A percentile compares a stretch with the other conserved stretches of the same genome.
These are phyloP conservation scores for Augochlorella aurata DNA, from an alignment of 2,888 invertebrate genomes.

Conservation along the genomic window DNA sequence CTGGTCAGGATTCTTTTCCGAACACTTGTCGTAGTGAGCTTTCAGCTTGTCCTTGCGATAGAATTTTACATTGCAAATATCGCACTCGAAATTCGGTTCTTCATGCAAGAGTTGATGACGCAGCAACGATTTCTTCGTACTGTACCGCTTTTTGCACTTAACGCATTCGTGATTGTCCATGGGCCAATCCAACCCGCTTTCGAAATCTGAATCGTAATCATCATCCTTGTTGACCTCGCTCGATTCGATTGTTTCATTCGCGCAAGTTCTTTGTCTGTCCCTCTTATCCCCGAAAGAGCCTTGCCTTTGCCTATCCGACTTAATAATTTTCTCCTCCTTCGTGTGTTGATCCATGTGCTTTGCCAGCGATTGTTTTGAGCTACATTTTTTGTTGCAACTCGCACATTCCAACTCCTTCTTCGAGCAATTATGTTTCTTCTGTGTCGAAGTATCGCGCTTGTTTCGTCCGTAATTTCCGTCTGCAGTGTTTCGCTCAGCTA, in stretches of 20 bases:
- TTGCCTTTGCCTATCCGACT: constrained; percentile 50
- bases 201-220: constrained; percentile 78
- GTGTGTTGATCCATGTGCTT: constrained; percentile 78
- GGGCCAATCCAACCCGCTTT: constrained; percentile 79
- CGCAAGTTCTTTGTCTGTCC: constrained; percentile 36
- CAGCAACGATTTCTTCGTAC: constrained; percentile 79
- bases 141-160: constrained; percentile 79
- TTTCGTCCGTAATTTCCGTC: constrained; percentile 45
- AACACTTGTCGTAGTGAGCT: constrained; percentile 80
- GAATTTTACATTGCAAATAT: constrained; percentile 80
- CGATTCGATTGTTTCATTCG: constrained; percentile 40
- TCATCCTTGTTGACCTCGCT: constrained; percentile 66
- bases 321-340: constrained; percentile 71
- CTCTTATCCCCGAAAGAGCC: constrained; percentile 40
- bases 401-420: constrained; percentile 74
- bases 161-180: constrained; percentile 79
- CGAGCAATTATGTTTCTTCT: constrained; percentile 55
- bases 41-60: constrained; percentile 80
- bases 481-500: constrained; percentile 38
- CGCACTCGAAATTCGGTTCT: constrained; percentile 80
- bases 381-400: constrained; percentile 75
- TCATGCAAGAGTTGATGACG: constrained; percentile 80
- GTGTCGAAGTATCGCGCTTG: constrained; percentile 43
- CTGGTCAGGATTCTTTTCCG: constrained; percentile 80
- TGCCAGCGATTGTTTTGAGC: constrained; percentile 75